phyloP scores from a whole-genome alignment of 2,888 invertebrate genomes.

The Tetragonula carbonaria region DNA sequence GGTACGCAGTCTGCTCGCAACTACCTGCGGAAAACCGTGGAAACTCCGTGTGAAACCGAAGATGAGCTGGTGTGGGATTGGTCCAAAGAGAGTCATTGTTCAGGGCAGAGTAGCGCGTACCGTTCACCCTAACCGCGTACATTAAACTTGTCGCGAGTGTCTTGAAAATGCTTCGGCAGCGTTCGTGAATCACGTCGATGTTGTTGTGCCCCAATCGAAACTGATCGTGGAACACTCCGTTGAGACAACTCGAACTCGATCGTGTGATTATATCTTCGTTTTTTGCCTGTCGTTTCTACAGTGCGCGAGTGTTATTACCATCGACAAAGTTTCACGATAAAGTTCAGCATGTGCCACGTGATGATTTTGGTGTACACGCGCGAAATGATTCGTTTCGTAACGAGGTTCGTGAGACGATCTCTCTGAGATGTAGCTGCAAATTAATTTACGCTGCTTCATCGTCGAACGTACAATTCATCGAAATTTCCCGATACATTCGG shows the following conservation, averaged over 20 bases:
- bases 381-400: slow-evolving; percentile 20
- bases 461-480: background rate
- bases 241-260: slow-evolving; percentile 15
- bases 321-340: slow-evolving; percentile 41
- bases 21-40: slow-evolving; percentile 41
- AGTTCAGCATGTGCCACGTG: slow-evolving; percentile 58
- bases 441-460: background rate
- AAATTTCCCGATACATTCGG: background rate
- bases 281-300: background rate
- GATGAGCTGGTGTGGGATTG: slow-evolving; percentile 65
- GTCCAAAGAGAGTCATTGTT: slow-evolving; percentile 64
- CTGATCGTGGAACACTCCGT: background rate
- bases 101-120: slow-evolving; percentile 70
- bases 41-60: slow-evolving; percentile 43
- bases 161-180: slow-evolving; percentile 44
- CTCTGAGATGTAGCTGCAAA: slow-evolving; percentile 14
- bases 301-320: slow-evolving; percentile 53
- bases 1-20: background rate
- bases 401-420: background rate
- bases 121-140: slow-evolving; percentile 61
- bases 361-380: slow-evolving; percentile 28
- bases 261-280: slow-evolving; percentile 8
- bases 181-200: slow-evolving; percentile 38
- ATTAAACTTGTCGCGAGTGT: slow-evolving; percentile 52
- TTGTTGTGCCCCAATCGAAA: background rate